Evolutionary conservation across 2,797 vertebrate species (phyloP).

Genomic region (Rhinella marina): DNA sequence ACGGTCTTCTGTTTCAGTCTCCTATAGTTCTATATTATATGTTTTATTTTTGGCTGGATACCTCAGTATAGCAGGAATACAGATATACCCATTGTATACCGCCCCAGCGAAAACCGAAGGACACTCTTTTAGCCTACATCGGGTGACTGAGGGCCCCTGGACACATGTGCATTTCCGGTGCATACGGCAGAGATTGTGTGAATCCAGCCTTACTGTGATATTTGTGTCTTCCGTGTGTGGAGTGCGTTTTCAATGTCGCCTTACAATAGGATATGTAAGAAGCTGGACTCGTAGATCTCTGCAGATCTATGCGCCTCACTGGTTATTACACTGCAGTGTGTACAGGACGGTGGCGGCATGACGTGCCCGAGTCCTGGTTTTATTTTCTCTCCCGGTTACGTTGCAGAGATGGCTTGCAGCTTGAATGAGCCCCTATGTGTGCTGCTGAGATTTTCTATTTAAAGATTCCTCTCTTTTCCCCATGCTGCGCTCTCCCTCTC

Average conservation of each 20-base stretch:
- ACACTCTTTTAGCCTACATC: too few relatives aligned
- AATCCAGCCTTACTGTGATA: background rate
- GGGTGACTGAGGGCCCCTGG: too few relatives aligned
- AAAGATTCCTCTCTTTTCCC: conserved; percentile 73
- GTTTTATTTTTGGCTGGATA: too few relatives aligned
- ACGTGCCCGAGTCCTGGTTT: conserved; percentile 21
- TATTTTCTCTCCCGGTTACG: background rate
- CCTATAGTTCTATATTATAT: too few relatives aligned
- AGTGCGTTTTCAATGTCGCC: background rate
- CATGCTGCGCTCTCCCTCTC: conserved; percentile 68
- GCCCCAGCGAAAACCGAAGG: too few relatives aligned
- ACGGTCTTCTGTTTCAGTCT: too few relatives aligned
- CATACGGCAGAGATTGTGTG: background rate
- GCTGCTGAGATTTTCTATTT: conserved; percentile 35
- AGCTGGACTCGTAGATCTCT: background rate
- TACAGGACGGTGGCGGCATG: background rate
- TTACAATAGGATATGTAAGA: background rate
- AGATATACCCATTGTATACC: too few relatives aligned
- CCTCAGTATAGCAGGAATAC: too few relatives aligned
- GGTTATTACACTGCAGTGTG: conserved; percentile 6
- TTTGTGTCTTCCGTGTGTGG: background rate
- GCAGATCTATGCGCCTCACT: background rate
- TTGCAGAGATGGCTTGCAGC: conserved; percentile 40
- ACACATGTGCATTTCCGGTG: too few relatives aligned
- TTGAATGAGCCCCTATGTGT: conserved; percentile 27